These are phyloP conservation scores for Bedellia somnulentella DNA, from an alignment of 2,888 invertebrate genomes.

Conservation along the genomic window DNA sequence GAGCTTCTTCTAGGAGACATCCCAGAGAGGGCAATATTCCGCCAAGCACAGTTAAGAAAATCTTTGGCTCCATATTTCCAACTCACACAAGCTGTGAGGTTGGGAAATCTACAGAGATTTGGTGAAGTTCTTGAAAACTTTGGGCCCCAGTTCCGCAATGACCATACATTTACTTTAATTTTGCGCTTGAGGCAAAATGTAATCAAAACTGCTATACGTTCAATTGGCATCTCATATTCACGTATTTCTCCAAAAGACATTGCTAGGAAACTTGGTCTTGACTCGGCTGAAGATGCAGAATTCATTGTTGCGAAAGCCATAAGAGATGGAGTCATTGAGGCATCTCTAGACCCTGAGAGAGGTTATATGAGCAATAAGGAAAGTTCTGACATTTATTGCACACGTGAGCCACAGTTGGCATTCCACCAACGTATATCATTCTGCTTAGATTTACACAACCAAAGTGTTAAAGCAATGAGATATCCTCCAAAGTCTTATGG, in stretches of 20 bases:
- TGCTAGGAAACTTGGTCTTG: slow-evolving; percentile 89
- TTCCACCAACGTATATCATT: slow-evolving; percentile 97
- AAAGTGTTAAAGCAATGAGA: slow-evolving; percentile 98
- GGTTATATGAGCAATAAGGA: slow-evolving; percentile 98
- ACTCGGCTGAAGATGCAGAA: slow-evolving; percentile 97
- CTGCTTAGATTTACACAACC: slow-evolving; percentile 96
- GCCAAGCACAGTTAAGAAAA: slow-evolving; percentile 85
- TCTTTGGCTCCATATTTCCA: slow-evolving; percentile 95
- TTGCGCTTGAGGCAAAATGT: slow-evolving; percentile 96
- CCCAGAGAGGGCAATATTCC: slow-evolving; percentile 93
- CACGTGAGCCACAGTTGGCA: slow-evolving; percentile 92
- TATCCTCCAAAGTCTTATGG: slow-evolving; percentile 99
- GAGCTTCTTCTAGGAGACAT: slow-evolving; percentile 96
- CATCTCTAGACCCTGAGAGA: slow-evolving; percentile 91
- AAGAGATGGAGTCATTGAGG: slow-evolving; percentile 97
- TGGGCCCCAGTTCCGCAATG: slow-evolving; percentile 87
- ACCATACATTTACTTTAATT: slow-evolving; percentile 95
- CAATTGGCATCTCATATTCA: slow-evolving; percentile 95
- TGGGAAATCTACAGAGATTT: slow-evolving; percentile 93
- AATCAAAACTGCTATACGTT: slow-evolving; percentile 96
- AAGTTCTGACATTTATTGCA: slow-evolving; percentile 95
- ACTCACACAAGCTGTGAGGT: slow-evolving; percentile 93
- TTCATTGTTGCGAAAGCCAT: slow-evolving; percentile 99
- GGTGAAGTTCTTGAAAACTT: slow-evolving; percentile 90
- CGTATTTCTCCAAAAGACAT: slow-evolving; percentile 94